Conservation (phyloP, 2,888 invertebrate species). For the Amaurobius ferox region DNA sequence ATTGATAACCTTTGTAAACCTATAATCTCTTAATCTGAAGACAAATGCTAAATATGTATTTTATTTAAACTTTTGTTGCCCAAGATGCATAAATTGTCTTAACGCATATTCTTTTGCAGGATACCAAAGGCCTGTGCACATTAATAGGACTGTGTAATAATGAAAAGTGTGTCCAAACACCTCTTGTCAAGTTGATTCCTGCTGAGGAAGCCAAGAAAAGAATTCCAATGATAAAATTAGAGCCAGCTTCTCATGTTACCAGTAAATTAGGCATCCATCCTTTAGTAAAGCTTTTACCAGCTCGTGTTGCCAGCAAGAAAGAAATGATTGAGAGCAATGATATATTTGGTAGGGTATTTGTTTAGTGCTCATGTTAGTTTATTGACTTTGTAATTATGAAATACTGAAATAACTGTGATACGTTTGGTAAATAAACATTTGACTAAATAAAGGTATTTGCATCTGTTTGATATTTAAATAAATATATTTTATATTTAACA, state of each 20-base stretch:
- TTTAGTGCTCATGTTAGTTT: neutral
- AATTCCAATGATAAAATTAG: slow-evolving; percentile 27
- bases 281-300: slow-evolving; percentile 41
- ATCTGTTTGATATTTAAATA: too few species aligned
- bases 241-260: neutral
- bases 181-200: slow-evolving; percentile 38
- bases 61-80: too few species aligned
- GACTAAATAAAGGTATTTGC: too few species aligned
- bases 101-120: slow-evolving; percentile 39
- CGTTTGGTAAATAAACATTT: too few species aligned
- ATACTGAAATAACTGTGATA: neutral
- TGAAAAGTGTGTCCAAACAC: slow-evolving; percentile 12
- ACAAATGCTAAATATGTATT: too few species aligned
- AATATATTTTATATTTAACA: too few species aligned
- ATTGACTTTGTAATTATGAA: neutral
- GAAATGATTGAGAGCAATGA: slow-evolving; percentile 33
- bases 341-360: slow-evolving; percentile 43
- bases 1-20: too few species aligned
- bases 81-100: too few species aligned
- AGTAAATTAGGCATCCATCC: neutral
- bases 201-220: slow-evolving; percentile 7
- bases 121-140: slow-evolving; percentile 64
- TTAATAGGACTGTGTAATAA: slow-evolving; percentile 80
- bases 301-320: slow-evolving; percentile 31
- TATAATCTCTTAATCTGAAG: too few species aligned